Evolutionary conservation across 2,888 invertebrate genomes (phyloP).

Genomic region (Rhorus exstirpatorius): DNA sequence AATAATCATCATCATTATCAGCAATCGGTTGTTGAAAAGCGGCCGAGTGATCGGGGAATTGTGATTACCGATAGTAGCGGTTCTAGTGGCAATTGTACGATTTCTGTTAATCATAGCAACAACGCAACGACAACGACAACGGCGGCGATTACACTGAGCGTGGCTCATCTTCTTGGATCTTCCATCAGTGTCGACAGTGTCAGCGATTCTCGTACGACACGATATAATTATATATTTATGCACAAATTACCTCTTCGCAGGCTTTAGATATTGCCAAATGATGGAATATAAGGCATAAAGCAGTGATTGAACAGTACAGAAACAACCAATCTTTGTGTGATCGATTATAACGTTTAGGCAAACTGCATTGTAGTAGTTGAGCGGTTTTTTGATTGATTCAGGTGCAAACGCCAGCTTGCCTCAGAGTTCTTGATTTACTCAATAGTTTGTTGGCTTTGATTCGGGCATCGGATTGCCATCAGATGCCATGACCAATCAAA

Average conservation of each 20-base stretch:
- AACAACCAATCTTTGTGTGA: too few species aligned
- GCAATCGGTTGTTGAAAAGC: conserved; percentile 32
- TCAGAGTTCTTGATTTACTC: too few species aligned
- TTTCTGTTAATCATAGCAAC: conserved; percentile 66
- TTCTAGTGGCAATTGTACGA: conserved; percentile 36
- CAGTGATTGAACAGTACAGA: too few species aligned
- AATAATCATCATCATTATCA: conserved; percentile 25
- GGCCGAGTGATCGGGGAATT: conserved; percentile 1
- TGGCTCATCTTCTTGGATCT: conserved; percentile 82
- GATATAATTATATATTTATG: conserved; percentile 5
- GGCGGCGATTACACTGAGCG: conserved; percentile 81
- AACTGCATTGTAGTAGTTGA: too few species aligned
- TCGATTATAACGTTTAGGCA: too few species aligned
- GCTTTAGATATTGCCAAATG: not conserved
- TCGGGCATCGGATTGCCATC: too few species aligned
- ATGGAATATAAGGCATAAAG: too few species aligned
- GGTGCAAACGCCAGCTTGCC: too few species aligned
- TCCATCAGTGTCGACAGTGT: conserved; percentile 71
- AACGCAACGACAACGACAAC: conserved; percentile 67
- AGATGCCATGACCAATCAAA: too few species aligned
- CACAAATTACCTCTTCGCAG: not conserved
- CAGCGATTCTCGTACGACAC: conserved; percentile 75
- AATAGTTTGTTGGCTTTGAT: too few species aligned
- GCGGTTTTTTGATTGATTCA: too few species aligned
- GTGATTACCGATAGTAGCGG: conserved; percentile 33